Evolutionary conservation across 2,797 vertebrate genomes (phyloP).

Genomic region (Dallia pectoralis): DNA sequence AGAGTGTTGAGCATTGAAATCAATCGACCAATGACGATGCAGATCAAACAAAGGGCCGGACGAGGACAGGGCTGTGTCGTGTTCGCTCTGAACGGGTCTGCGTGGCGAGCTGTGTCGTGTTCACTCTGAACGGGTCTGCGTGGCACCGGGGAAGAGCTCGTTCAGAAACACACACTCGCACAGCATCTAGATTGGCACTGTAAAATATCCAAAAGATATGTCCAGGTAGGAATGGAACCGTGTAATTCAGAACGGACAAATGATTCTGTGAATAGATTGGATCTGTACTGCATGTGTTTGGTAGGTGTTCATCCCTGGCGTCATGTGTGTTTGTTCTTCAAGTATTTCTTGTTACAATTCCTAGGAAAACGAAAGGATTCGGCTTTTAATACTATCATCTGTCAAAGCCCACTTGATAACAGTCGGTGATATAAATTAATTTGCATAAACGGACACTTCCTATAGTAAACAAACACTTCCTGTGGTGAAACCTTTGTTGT

Average conservation of each 20-base stretch:
- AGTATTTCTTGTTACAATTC: neutral
- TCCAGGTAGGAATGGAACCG: neutral
- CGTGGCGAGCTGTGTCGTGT: slow-evolving; percentile 63
- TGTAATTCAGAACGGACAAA: neutral
- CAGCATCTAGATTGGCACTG: neutral
- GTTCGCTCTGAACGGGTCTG: slow-evolving; percentile 71
- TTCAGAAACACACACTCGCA: neutral
- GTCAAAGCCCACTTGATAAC: neutral
- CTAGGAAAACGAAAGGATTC: neutral
- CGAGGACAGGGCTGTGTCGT: slow-evolving; percentile 59
- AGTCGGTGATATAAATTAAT: neutral
- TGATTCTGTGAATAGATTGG: neutral
- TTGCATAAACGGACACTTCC: too few species aligned
- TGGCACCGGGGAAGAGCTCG: slow-evolving; percentile 43
- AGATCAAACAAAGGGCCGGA: slow-evolving; percentile 67
- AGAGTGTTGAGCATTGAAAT: slow-evolving; percentile 75
- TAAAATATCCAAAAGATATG: neutral
- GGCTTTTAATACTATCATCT: neutral
- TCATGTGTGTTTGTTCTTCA: neutral
- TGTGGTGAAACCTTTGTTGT: neutral
- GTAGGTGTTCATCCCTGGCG: neutral
- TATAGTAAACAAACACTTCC: neutral
- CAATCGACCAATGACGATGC: slow-evolving; percentile 65
- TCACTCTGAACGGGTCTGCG: slow-evolving; percentile 70
- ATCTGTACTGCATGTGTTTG: neutral